Conservation (phyloP, 2,113 vertebrate species). For the Egretta garzetta region DNA sequence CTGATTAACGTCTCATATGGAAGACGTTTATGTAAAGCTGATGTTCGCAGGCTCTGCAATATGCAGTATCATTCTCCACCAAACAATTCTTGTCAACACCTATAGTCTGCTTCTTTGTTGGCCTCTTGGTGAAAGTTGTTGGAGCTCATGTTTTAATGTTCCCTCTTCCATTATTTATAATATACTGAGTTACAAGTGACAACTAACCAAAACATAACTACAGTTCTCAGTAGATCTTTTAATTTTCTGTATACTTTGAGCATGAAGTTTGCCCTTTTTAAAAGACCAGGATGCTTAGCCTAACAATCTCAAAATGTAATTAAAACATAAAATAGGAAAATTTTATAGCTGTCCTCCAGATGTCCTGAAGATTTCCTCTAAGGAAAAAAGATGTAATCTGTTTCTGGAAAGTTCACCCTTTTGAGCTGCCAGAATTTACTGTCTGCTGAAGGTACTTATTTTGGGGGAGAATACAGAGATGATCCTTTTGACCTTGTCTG, state of each 20-base stretch:
- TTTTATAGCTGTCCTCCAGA: slow-evolving; percentile 70
- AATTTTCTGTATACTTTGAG: slow-evolving; percentile 30
- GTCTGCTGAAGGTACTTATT: neutral
- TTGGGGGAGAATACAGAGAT: neutral
- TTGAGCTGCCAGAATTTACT: neutral
- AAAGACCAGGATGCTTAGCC: slow-evolving; percentile 24
- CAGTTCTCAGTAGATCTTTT: neutral
- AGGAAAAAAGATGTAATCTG: neutral
- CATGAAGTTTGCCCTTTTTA: slow-evolving; percentile 22
- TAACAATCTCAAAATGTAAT: slow-evolving; percentile 40
- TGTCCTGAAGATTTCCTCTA: slow-evolving; percentile 61
- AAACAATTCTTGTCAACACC: slow-evolving; percentile 55
- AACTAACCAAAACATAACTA: slow-evolving; percentile 39
- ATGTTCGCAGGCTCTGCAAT: slow-evolving; percentile 54
- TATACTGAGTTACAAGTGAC: slow-evolving; percentile 6
- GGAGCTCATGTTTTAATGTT: slow-evolving; percentile 36
- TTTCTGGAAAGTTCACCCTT: neutral
- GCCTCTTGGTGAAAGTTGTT: slow-evolving; percentile 40
- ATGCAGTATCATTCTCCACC: slow-evolving; percentile 27
- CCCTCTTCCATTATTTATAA: slow-evolving; percentile 50
- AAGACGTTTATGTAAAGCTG: slow-evolving; percentile 54
- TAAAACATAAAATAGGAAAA: slow-evolving; percentile 51
- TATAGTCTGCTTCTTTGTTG: slow-evolving; percentile 50
- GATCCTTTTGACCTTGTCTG: neutral
- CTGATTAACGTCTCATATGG: slow-evolving; percentile 53